A percentile compares a stretch with the other conserved stretches of the same genome.
Conservation (phyloP, 2,113 vertebrate species). For the Rostratula benghalensis region DNA sequence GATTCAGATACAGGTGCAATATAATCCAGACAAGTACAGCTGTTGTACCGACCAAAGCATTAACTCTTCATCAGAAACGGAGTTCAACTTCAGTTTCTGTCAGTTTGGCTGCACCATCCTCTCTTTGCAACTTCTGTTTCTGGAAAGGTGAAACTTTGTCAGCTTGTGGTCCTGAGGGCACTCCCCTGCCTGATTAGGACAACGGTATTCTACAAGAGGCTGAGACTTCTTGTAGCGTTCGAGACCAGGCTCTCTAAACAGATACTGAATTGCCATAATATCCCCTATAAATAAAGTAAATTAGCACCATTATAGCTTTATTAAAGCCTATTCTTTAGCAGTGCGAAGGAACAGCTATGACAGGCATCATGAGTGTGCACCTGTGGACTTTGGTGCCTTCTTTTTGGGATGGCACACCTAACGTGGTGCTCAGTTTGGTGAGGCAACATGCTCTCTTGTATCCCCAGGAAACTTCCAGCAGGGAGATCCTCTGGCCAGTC, state of each 20-base stretch:
- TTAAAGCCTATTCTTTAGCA: background rate
- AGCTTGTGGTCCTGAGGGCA: background rate
- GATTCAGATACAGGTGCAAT: background rate
- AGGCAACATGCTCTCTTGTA: background rate
- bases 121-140: background rate
- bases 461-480: background rate
- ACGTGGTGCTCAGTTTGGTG: background rate
- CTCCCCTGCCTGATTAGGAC: background rate
- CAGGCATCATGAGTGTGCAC: background rate
- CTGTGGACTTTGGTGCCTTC: fast-evolving
- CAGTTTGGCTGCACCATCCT: background rate
- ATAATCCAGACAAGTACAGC: background rate
- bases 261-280: background rate
- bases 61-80: background rate
- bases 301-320: background rate
- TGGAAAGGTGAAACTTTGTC: background rate
- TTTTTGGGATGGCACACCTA: background rate
- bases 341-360: background rate
- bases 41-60: background rate
- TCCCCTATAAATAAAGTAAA: background rate
- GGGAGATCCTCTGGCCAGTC: background rate
- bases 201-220: background rate
- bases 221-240: background rate
- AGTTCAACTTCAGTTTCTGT: background rate
- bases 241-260: background rate